These are phyloP conservation scores for Stomatorhinus ivindoensis DNA, from an alignment of 2,113 vertebrate genomes.

Conservation along the genomic window DNA sequence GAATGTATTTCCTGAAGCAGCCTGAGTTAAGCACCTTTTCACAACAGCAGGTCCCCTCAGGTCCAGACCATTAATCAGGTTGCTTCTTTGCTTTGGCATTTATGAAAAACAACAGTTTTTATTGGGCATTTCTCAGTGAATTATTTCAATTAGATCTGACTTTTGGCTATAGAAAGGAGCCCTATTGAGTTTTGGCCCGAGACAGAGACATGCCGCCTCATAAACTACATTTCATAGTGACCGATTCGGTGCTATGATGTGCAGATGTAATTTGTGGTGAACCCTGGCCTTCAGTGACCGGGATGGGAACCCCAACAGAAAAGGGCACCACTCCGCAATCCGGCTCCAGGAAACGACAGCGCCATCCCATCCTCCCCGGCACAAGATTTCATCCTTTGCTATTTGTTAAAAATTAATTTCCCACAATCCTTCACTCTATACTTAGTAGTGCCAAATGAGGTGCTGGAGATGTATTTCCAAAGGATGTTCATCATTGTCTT, in stretches of 20 bases:
- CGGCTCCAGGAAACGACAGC: not conserved
- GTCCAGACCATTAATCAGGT: not conserved
- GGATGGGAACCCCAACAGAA: not conserved
- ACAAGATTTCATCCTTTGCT: not conserved
- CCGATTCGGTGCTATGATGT: not conserved
- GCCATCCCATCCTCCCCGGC: not conserved
- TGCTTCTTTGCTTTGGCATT: not conserved
- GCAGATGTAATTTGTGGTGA: not conserved
- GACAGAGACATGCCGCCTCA: not conserved
- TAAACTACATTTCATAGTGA: not conserved
- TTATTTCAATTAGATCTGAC: constrained; percentile 3
- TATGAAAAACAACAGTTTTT: not conserved
- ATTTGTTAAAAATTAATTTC: constrained; percentile 18
- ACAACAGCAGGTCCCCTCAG: not conserved
- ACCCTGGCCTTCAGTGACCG: not conserved
- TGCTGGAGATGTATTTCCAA: constrained; percentile 6
- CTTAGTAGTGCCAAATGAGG: not conserved
- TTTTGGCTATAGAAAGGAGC: not conserved
- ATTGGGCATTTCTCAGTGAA: not conserved
- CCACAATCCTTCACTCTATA: constrained; percentile 12
- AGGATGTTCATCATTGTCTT: constrained; percentile 3
- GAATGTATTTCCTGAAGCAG: constrained; percentile 1
- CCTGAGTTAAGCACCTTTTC: constrained; percentile 1
- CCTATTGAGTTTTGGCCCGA: not conserved
- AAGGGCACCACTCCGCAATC: not conserved